Evolutionary conservation across 2,888 invertebrate species (phyloP), one percentile per base, ranked within the genome.

Genomic region (Dysmachus trigonus): DNA sequence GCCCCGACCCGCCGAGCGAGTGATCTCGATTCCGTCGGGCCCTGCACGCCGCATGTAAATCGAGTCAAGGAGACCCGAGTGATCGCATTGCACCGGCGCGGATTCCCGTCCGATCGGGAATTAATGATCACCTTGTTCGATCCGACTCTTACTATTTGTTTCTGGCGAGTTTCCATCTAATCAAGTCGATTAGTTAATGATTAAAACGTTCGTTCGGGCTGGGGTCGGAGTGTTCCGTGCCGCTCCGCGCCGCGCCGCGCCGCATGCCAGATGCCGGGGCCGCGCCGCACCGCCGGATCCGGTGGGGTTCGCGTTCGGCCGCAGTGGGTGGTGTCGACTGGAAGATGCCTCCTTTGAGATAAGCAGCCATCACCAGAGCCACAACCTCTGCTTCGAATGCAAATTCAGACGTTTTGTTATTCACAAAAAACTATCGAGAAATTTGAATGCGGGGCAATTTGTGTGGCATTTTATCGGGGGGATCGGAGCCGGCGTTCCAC

Each of bases 251-350:
- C 27, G 6, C 47, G 22, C 30, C 33, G 47, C 15, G 15, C 77
- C 38, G 41, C 38, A 81, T 31, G 31, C 82, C 82, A 82, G 53
- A 62, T 71, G 71, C 82, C 35, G 82, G 62, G 62, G n/a, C 82
- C 27, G 35, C 71, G 62, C 5, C 27, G 6, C 47, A 41, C 30
- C 33, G 73, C 13, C 22, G 13, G 41, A 27, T 77, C 18, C 77
- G 27, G 79, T 79, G 79, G 62, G 62, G 53, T 35, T 35, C 71
- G 35, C 35, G 33, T 85, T 73, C 47, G 31, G 31, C 74, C 85
- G 41, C 85, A 85, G 85, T 85, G 85, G 85, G 85, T 85, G 85
- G 85, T 85, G 85, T 73, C 85, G 85, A 74, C 62, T 71, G 22
- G 15, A 8, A 71, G 71, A 82, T 82, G 71, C 82, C 82, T 71